Base-by-base conservation (phyloP, 2,113 vertebrate genomes). In the Burhinus bistriatus region DNA sequence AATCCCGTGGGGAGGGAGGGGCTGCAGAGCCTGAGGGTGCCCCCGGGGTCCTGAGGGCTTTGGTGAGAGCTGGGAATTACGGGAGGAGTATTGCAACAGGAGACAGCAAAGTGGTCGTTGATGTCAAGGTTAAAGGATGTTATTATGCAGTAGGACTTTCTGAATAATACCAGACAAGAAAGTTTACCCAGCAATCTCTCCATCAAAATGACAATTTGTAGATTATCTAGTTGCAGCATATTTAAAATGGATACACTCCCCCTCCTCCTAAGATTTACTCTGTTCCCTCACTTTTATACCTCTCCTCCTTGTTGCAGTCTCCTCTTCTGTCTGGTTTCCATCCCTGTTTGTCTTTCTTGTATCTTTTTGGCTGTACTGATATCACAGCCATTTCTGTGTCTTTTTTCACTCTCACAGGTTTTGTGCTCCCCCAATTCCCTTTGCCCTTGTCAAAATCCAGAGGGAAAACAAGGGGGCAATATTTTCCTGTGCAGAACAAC, bases 111-210 rank as follows among this genome's bases (percentile, higher is more conserved):
- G 62, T 2, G 3, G 51, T 25, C 6, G 1, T 26, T 38, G 44
- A 9, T 3, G 1, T 0, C 20, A 21, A 57, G 29, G 16, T 68
- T 21, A 59, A 68, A 83, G 36, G 16, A 44, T 3, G 1, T 40
- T 13, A 20, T 42, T 83, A 66, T 14, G 25, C 9, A 77, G 44
- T 11, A 75, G 47, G 23, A 40, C 45, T 92, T 90, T 38, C 34
- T 49, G 20, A 19, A 27, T 54, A 87, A 78, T 32, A 77, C 4
- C 4, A 9, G 40, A 4, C 58, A 49, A 59, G n/a, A 47, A 23
- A 83, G 20, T 36, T 83, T 58, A 86, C 23, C 47, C 38, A 83
- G 52, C 20, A 58, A 72, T n/a, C 21, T 61, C 36, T n/a, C 8
- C 6, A 58, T 45, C 45, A 81, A 87, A 81, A 83, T 25, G 3